Evolutionary conservation across 2,113 vertebrate species (phyloP).

Genomic region (Psettodes erumei): DNA sequence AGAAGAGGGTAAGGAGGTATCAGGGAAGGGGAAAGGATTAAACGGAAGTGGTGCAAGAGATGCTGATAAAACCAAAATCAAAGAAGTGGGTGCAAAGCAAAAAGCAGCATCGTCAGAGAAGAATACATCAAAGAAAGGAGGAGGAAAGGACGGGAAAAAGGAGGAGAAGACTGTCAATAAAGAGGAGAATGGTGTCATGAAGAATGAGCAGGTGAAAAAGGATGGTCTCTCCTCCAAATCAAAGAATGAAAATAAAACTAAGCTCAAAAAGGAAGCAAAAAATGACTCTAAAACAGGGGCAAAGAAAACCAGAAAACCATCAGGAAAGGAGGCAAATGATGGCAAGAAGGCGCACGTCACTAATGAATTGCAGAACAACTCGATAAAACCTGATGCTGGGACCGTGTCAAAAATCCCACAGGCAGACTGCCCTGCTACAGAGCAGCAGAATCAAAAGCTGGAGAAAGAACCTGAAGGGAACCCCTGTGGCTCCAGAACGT

Average conservation of each 20-base stretch:
- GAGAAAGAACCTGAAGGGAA: conserved; percentile 33
- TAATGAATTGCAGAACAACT: conserved; percentile 20
- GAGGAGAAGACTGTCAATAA: conserved; percentile 79
- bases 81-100: conserved; percentile 68
- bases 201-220: conserved; percentile 73
- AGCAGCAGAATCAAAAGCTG: conserved; percentile 30
- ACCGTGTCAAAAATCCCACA: conserved; percentile 6
- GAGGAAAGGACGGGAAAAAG: conserved; percentile 74
- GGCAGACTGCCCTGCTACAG: neutral
- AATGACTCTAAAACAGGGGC: conserved; percentile 83
- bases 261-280: conserved; percentile 82
- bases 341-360: conserved; percentile 42
- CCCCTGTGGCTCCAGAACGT: conserved; percentile 76
- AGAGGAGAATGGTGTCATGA: conserved; percentile 73
- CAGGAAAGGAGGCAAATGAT: conserved; percentile 70
- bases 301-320: conserved; percentile 71
- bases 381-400: conserved; percentile 16
- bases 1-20: conserved; percentile 74
- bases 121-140: conserved; percentile 83
- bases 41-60: conserved; percentile 73
- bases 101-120: conserved; percentile 71
- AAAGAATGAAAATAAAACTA: conserved; percentile 85
- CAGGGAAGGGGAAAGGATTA: conserved; percentile 73
- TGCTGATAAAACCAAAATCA: conserved; percentile 80
- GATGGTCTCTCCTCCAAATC: conserved; percentile 66